These are phyloP conservation scores for Drusus annulatus DNA, from an alignment of 1,140 invertebrate species.

Conservation along the genomic window DNA sequence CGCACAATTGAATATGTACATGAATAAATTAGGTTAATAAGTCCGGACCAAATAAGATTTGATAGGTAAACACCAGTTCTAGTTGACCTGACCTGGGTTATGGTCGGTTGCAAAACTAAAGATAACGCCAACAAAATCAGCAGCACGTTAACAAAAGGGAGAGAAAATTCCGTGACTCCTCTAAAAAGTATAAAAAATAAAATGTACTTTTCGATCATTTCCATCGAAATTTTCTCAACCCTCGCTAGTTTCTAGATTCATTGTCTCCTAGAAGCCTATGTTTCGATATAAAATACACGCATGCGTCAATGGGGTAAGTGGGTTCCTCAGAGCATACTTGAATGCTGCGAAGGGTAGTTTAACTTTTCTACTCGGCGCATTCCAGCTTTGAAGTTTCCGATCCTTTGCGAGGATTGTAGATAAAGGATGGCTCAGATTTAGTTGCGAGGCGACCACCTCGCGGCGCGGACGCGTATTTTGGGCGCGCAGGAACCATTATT, in stretches of 20 bases:
- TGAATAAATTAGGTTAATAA: constrained; percentile 59
- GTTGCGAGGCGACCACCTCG: constrained; percentile 53
- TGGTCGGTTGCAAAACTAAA: background rate
- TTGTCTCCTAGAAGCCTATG: too few relatives aligned
- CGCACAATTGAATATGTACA: constrained; percentile 51
- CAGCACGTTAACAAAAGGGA: background rate
- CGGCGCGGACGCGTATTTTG: constrained; percentile 48
- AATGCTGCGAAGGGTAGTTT: background rate
- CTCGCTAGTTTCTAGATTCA: background rate
- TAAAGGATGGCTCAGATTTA: constrained; percentile 56
- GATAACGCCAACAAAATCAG: background rate
- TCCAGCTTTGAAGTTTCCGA: background rate
- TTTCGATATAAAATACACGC: too few relatives aligned
- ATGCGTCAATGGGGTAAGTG: too few relatives aligned
- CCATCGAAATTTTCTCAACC: constrained; percentile 24
- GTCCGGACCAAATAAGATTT: constrained; percentile 52
- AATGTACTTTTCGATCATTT: background rate
- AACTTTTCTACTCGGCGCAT: background rate
- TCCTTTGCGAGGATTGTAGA: constrained; percentile 6
- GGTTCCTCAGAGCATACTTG: background rate
- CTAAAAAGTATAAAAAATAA: background rate
- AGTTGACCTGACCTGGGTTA: constrained; percentile 58
- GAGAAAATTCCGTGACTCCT: background rate
- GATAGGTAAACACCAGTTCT: constrained; percentile 51
- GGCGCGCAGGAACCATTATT: background rate